Evolutionary conservation across 2,797 vertebrate genomes (phyloP), one percentile per base, ranked within the genome.

Genomic region (Danio kyathit): DNA sequence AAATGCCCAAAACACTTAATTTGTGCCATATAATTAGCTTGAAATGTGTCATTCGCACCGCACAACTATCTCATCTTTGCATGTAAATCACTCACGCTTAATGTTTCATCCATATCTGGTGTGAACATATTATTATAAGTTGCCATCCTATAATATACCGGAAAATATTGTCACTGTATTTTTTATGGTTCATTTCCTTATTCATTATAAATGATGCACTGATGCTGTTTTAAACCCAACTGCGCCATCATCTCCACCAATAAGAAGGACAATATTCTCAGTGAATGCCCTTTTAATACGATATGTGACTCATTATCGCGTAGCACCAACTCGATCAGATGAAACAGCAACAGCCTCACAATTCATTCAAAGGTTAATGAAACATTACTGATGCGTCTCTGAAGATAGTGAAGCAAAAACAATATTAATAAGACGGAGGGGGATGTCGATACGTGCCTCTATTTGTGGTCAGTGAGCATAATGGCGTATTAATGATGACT

Each of bases 401-500:
- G 40, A 63, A 54, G 29, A 49, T 5, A 0, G 11, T 0, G 5
- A 54, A 21, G 49, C 57, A 38, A 14, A 73, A 51, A 8, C 51
- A 46, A 60, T 51, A 74, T 76, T 81, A 76, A 76, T 61, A 77
- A 21, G 63, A 61, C 5, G 9, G 40, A 67, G 69, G 21, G 14
- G 38, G 41, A 46, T 3, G 54, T 83, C 40, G 19, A 83, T 67
- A 49, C 14, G 52, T 43, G 56, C 52, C 57, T 57, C 43, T 21
- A 14, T 48, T 61, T 49, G 76, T 54, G 54, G 70, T 67, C 61
- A 61, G 54, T 19, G 61, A n/a, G 71, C 29, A 40, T 83, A 74
- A 78, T 74, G 61, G 44, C 2, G 5, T 54, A 49, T 17, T 82
- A 82, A 82, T 72, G 69, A 79, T 74, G 75, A 73, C 64, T 44